phyloP scores from a whole-genome alignment of 64 coral and sea anemone species.

The Montipora sp. region DNA sequence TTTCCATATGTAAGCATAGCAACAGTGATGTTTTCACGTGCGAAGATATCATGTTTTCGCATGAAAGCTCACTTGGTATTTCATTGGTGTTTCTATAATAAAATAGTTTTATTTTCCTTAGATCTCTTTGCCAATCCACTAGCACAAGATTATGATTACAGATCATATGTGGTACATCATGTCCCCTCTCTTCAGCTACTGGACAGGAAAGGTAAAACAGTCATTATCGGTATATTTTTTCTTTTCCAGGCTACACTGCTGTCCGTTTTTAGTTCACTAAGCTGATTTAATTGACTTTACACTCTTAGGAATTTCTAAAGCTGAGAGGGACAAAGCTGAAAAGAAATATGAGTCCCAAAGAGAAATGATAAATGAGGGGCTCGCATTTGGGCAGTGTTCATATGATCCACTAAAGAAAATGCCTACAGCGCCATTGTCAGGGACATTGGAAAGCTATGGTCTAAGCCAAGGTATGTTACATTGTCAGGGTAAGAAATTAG shows the following conservation, averaged over 20 bases:
- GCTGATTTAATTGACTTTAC: background rate
- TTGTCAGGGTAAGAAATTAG: too few species aligned
- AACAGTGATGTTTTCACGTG: too few species aligned
- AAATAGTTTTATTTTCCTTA: constrained; percentile 14
- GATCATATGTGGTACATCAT: constrained; percentile 84
- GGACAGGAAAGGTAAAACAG: constrained; percentile 86
- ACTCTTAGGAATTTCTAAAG: constrained; percentile 63
- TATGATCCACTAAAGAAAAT: constrained; percentile 71
- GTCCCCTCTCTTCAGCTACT: constrained; percentile 80
- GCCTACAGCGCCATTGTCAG: constrained; percentile 65
- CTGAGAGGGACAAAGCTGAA: constrained; percentile 65
- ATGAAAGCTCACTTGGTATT: too few species aligned
- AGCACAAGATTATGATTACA: constrained; percentile 94
- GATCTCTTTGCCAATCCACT: constrained; percentile 95
- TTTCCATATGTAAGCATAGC: too few species aligned
- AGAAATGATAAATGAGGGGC: constrained; percentile 76
- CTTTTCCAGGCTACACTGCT: too few species aligned
- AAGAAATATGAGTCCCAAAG: constrained; percentile 76
- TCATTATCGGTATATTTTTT: too few species aligned
- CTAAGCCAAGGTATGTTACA: constrained; percentile 55
- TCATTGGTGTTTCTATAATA: too few species aligned
- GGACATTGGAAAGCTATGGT: constrained; percentile 59
- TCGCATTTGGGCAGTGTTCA: constrained; percentile 79
- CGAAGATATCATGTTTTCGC: too few species aligned
- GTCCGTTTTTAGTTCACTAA: too few species aligned